phyloP scores from a whole-genome alignment of 2,113 vertebrate species.

The Dasyurus viverrinus region DNA sequence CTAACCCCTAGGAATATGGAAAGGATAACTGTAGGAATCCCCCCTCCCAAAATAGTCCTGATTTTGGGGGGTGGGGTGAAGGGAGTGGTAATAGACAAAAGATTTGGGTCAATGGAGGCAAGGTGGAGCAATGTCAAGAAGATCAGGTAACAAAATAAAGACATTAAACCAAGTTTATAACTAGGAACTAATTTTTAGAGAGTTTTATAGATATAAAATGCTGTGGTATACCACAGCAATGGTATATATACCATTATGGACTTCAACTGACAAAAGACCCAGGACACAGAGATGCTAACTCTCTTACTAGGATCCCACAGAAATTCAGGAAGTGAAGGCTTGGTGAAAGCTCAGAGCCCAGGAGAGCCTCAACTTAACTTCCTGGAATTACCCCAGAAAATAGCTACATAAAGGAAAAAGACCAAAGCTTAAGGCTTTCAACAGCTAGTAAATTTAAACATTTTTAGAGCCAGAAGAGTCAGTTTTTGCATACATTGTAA shows the following conservation, averaged over 20 bases:
- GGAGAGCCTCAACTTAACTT: not conserved
- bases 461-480: slow-evolving; percentile 46
- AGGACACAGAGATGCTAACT: slow-evolving; percentile 43
- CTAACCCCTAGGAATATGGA: too few relatives aligned
- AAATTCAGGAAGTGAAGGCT: not conserved
- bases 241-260: not conserved
- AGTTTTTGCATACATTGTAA: slow-evolving; percentile 61
- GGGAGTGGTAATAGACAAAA: too few relatives aligned
- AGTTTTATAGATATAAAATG: slow-evolving; percentile 1
- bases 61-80: too few relatives aligned
- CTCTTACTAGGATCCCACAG: slow-evolving; percentile 14
- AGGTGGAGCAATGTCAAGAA: not conserved
- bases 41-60: too few relatives aligned
- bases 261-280: slow-evolving; percentile 29
- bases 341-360: slow-evolving; percentile 44
- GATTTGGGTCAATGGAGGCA: too few relatives aligned
- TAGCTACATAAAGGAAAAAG: slow-evolving; percentile 33
- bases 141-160: not conserved
- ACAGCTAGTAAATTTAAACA: slow-evolving; percentile 47
- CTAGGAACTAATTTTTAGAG: not conserved
- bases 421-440: slow-evolving; percentile 36
- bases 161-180: not conserved
- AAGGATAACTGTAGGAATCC: too few relatives aligned
- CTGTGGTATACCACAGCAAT: too few relatives aligned
- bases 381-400: not conserved